Evolutionary conservation across 2,888 invertebrate species (phyloP), one percentile per base, ranked within the genome.

Genomic region (Embidobia sp.): DNA sequence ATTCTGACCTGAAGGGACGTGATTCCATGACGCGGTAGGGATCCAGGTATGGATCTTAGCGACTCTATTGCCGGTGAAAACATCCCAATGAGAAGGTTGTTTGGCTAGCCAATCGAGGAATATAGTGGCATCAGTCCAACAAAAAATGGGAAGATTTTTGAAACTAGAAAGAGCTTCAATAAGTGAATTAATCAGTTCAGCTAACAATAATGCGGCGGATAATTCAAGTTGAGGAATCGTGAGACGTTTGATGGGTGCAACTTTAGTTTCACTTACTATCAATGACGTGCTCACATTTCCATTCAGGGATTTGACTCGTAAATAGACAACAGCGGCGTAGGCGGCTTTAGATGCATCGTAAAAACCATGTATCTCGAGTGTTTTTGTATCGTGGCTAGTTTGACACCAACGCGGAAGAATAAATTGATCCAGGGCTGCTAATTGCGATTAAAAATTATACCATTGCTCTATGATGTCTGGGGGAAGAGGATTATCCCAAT

Each of bases 81-180:
- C 18, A 3, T 48, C 11, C 31, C 11, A 18, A 4, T 16, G 10
- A 2, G 27, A 11, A 16, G 48, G 16, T 6, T 18, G 1, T 2
- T 10, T 3, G 1, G 6, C 4, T 4, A 57, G 11, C 37, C 29
- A 42, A 13, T 13, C 13, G 1, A 37, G 19, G 1, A 55, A 26
- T 2, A 31, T 55, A 3, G 10, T 55, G 13, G 37, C 15, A 37
- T 55, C 42, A 8, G 37, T 6, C 40, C 55, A 55, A n/a, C 40
- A 40, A n/a, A n/a, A n/a, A n/a, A n/a, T n/a, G n/a, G n/a, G n/a
- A n/a, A n/a, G n/a, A n/a, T n/a, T n/a, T n/a, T n/a, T n/a, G n/a
- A n/a, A n/a, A n/a, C n/a, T n/a, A n/a, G n/a, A n/a, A n/a, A n/a
- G n/a, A n/a, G n/a, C n/a, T n/a, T n/a, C n/a, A n/a, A n/a, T n/a